Percentiles rank a stretch among this genome's conserved stretches.
Conservation (phyloP, 1,140 invertebrate genomes). For the Ips nitidus region DNA sequence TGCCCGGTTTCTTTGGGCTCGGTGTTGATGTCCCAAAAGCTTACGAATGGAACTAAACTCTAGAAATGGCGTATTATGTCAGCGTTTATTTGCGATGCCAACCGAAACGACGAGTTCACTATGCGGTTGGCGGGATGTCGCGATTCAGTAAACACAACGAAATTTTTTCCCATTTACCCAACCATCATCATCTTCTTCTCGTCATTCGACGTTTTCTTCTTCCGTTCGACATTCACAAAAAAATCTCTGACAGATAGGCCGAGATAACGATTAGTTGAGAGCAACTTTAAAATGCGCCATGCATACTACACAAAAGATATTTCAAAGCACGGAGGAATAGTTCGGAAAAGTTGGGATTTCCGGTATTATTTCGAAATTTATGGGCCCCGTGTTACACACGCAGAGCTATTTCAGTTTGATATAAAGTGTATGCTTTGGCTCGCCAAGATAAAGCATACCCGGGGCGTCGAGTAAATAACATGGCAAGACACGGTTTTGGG, state of each 20-base stretch:
- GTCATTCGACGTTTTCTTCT: not conserved
- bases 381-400: constrained; percentile 22
- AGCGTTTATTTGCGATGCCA: constrained; percentile 4
- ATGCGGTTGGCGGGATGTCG: not conserved
- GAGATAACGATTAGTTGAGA: not conserved
- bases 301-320: constrained; percentile 17
- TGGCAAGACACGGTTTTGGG: not conserved
- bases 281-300: constrained; percentile 14
- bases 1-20: constrained; percentile 7
- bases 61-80: constrained; percentile 1
- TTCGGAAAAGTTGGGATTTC: constrained; percentile 32
- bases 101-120: not conserved
- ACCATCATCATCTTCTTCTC: not conserved
- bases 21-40: constrained; percentile 10
- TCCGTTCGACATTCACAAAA: not conserved
- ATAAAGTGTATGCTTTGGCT: constrained; percentile 29
- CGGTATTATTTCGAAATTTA: constrained; percentile 33
- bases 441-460: constrained; percentile 26
- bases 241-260: too few species aligned
- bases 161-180: not conserved
- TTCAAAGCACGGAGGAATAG: constrained; percentile 27
- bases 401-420: constrained; percentile 27
- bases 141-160: not conserved
- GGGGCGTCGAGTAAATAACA: constrained; percentile 13
- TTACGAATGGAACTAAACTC: constrained; percentile 1